Conservation (phyloP, 2,113 vertebrate species). For the Indicator indicator region DNA sequence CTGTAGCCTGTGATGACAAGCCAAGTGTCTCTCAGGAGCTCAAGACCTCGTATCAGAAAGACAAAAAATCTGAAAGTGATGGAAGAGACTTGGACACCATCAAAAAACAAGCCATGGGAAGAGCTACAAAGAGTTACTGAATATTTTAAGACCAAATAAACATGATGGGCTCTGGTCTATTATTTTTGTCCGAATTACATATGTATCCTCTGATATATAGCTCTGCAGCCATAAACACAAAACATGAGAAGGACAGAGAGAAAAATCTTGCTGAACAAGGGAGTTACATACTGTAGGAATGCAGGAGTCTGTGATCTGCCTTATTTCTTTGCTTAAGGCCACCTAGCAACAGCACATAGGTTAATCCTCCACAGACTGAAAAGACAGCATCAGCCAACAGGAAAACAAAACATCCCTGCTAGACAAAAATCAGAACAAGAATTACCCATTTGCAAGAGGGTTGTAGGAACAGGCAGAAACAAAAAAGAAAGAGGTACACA, state of each 20-base stretch:
- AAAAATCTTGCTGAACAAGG: slow-evolving; percentile 57
- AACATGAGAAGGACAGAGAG: slow-evolving; percentile 7
- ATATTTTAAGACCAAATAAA: slow-evolving; percentile 46
- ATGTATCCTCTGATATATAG: slow-evolving; percentile 3
- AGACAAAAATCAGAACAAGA: slow-evolving; percentile 54
- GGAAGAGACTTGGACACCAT: background rate
- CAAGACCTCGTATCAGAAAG: background rate
- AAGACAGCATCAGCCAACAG: slow-evolving; percentile 65
- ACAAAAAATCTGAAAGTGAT: background rate
- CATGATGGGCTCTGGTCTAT: background rate
- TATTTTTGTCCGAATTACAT: background rate
- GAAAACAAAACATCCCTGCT: slow-evolving; percentile 58
- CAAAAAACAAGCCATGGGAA: background rate
- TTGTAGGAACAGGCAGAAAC: slow-evolving; percentile 15
- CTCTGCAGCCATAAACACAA: background rate
- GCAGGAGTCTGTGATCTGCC: slow-evolving; percentile 53
- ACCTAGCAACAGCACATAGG: slow-evolving; percentile 70
- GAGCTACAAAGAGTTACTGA: background rate
- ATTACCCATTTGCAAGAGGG: slow-evolving; percentile 35
- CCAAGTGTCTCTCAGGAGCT: background rate
- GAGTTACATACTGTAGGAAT: slow-evolving; percentile 50
- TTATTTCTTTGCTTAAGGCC: slow-evolving; percentile 72
- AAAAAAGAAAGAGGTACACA: slow-evolving; percentile 21
- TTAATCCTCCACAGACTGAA: slow-evolving; percentile 69
- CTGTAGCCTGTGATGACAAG: background rate